These are phyloP conservation scores for Portevinia maculata DNA, from an alignment of 2,888 invertebrate species.

Conservation along the genomic window DNA sequence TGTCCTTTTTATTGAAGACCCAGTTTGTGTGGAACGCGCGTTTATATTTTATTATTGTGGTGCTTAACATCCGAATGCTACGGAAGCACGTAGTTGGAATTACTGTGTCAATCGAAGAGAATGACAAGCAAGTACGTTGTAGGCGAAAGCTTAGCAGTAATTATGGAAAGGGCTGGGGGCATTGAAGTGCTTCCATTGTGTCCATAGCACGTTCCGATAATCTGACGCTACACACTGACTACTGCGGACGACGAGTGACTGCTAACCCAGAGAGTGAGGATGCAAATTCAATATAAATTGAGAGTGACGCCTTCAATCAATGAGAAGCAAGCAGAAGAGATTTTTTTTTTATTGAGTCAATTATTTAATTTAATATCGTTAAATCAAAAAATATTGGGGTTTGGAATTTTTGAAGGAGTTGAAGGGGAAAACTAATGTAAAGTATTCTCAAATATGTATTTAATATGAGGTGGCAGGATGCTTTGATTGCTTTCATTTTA, in stretches of 20 bases:
- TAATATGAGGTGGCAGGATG: too few relatives aligned
- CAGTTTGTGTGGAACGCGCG: conserved; percentile 41
- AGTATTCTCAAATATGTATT: too few relatives aligned
- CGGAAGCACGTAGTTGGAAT: conserved; percentile 66
- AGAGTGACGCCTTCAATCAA: background rate
- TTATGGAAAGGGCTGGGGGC: background rate
- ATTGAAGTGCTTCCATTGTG: conserved; percentile 69
- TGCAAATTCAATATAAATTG: conserved; percentile 50
- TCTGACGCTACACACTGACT: conserved; percentile 56
- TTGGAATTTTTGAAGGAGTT: too few relatives aligned
- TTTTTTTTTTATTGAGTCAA: too few relatives aligned
- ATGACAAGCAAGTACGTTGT: conserved; percentile 44
- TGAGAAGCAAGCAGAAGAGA: too few relatives aligned
- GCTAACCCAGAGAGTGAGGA: conserved; percentile 57
- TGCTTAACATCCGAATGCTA: conserved; percentile 45
- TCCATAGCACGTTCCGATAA: conserved; percentile 64
- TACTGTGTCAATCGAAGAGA: conserved; percentile 62
- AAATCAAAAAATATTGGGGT: too few relatives aligned
- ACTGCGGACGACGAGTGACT: conserved; percentile 36
- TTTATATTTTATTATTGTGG: conserved; percentile 55
- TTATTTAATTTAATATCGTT: too few relatives aligned
- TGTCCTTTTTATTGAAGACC: conserved; percentile 46
- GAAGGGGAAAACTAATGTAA: too few relatives aligned
- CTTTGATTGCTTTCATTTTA: too few relatives aligned
- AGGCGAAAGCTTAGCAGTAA: conserved; percentile 16